A percentile compares a stretch with the other conserved stretches of the same genome.
phyloP scores from a whole-genome alignment of 2,113 vertebrate genomes.

The Thryonomys swinderianus region DNA sequence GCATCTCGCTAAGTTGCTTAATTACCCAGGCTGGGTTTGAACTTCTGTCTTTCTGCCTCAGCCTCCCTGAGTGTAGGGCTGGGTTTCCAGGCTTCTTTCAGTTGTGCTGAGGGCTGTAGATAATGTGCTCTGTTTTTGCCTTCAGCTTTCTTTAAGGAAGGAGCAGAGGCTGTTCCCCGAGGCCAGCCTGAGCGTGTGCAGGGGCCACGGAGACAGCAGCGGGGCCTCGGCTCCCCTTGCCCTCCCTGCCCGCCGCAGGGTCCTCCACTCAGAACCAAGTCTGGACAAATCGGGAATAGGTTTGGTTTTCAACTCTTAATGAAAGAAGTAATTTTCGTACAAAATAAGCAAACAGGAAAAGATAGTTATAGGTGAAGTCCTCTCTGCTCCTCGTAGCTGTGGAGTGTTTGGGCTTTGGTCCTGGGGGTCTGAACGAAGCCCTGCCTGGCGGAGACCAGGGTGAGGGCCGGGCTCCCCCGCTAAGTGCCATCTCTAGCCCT shows the following conservation, averaged over 20 bases:
- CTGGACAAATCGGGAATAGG: background rate
- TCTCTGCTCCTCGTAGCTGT: background rate
- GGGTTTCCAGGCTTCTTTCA: background rate
- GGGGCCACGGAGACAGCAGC: background rate
- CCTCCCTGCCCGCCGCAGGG: background rate
- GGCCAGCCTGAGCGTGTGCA: background rate
- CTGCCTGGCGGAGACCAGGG: background rate
- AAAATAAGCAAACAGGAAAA: background rate
- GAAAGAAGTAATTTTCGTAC: constrained; percentile 32
- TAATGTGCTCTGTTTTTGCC: background rate
- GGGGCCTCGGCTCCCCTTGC: background rate
- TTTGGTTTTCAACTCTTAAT: background rate
- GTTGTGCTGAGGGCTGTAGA: background rate
- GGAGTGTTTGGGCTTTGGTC: background rate
- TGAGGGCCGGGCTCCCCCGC: background rate
- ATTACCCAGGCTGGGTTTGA: background rate
- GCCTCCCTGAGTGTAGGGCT: background rate
- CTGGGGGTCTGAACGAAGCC: background rate
- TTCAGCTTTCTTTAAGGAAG: background rate
- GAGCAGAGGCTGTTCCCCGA: background rate
- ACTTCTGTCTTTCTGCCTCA: background rate
- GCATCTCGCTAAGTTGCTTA: background rate
- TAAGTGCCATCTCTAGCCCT: background rate
- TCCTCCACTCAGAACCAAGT: background rate
- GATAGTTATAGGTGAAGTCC: constrained; percentile 8